These are phyloP conservation scores for Phenganax marumi DNA, from an alignment of 92 coral and sea anemone species.

Conservation along the genomic window DNA sequence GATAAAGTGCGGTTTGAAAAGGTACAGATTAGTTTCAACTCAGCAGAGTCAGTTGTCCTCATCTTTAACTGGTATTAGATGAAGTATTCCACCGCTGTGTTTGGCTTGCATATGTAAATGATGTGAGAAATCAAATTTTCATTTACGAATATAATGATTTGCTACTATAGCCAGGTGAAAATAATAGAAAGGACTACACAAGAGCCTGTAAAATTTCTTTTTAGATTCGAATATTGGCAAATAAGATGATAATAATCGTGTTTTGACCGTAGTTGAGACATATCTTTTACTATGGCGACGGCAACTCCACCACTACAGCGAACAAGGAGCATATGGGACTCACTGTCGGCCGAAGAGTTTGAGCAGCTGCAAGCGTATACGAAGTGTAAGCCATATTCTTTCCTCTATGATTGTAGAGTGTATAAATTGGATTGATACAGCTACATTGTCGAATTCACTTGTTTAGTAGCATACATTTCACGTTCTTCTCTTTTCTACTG, in stretches of 20 bases:
- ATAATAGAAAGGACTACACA: slow-evolving; percentile 36
- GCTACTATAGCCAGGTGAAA: slow-evolving; percentile 50
- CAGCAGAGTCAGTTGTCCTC: no score
- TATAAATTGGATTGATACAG: not conserved
- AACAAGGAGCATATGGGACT: slow-evolving; percentile 95
- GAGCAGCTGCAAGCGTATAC: slow-evolving; percentile 99
- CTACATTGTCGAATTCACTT: not conserved
- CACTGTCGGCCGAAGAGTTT: slow-evolving; percentile 94
- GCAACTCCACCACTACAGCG: slow-evolving; percentile 60
- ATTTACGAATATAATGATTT: slow-evolving; percentile 47
- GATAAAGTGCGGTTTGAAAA: no score
- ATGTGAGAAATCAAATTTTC: slow-evolving; percentile 48
- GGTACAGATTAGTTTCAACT: no score
- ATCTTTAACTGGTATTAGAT: slow-evolving; percentile 9
- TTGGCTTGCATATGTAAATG: slow-evolving; percentile 24
- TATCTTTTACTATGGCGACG: slow-evolving; percentile 58
- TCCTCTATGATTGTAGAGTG: slow-evolving; percentile 19
- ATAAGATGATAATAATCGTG: slow-evolving; percentile 19
- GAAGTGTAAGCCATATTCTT: slow-evolving; percentile 81
- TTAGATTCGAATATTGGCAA: slow-evolving; percentile 36
- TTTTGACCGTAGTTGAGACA: not conserved
- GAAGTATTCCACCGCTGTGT: slow-evolving; percentile 12
- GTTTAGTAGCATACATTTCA: slow-evolving; percentile 5
- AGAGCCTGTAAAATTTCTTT: slow-evolving; percentile 34
- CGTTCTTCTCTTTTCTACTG: not conserved